Base-by-base conservation (phyloP, 2,888 invertebrate genomes). In the Operophtera brumata region DNA sequence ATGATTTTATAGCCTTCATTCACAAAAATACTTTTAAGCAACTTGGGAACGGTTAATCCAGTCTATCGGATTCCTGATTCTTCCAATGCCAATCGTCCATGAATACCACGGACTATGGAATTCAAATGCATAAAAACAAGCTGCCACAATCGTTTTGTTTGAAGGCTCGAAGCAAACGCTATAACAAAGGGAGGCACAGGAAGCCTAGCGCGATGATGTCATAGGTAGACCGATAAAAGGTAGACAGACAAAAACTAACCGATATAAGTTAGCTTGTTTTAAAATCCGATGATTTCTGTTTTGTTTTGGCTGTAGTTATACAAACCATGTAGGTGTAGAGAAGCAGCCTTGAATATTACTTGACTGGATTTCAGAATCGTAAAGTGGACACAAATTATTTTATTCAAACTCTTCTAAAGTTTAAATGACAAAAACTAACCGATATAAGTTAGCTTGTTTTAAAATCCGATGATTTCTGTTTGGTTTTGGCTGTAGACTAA, bases 241-340 rank as follows among this genome's bases (percentile, higher is more conserved):
- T 66, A 77, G 73, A 75, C 75, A 49, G 47, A 66, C 71, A 73
- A 75, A 77, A 77, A 73, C 69, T 58, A 62, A 60, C 35, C 53
- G 52, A 64, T 65, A 62, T 62, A 65, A 44, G 47, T 61, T 46
- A 48, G 57, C 59, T 62, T 28, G 50, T 56, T 60, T 50, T 48
- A 50, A 25, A 58, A 57, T 46, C 9, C 36, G 51, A 53, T 39
- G 9, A 30, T 7, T 20, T 47, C 26, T 49, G 32, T 37, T 34
- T 45, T 30, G 14, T 34, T 43, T 26, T 26, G 46, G 37, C 30
- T 32, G 25, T 35, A 36, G 26, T 45, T 45, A 45, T n/a, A n/a
- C n/a, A n/a, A n/a, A n/a, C 2, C 14, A 49, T 13, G 36, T 36
- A 49, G 12, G 10, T 20, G 20, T 20, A 34, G 25, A n/a, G 25